Evolutionary conservation across 1,140 invertebrate genomes (phyloP), one percentile per base, ranked within the genome.

Genomic region (Brachionus plicatilis): DNA sequence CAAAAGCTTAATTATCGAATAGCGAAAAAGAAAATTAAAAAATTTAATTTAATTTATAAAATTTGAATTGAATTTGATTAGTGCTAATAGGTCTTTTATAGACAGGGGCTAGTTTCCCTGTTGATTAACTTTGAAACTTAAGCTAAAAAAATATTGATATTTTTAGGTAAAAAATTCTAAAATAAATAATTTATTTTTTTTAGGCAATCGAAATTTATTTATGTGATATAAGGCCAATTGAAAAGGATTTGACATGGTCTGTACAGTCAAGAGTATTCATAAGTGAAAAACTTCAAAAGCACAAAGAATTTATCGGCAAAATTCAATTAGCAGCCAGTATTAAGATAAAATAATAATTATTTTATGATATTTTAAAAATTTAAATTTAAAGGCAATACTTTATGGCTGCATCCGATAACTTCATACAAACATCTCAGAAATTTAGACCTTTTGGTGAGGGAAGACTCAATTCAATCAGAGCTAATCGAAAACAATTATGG

Each of bases 241-340:
- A 82, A 43, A 65, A 68, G 24, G 79, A 82, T 65, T 45, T 82
- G 5, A 9, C 37, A 17, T 82, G 79, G 79, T 82, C 79, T 14
- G 65, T 60, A 8, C 33, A 33, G 8, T 82, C 79, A 68, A 82
- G 43, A 41, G 37, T 65, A 33, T 82, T 82, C 27, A 20, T 82
- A 8, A 24, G 33, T 45, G 79, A 82, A 20, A 37, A 47, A 43
- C 53, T 82, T 5, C 60, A 24, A 60, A 41, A 45, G 24, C 37
- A 43, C 17, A 82, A 82, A 47, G 79, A 82, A n/a, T 82, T 82
- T 37, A 47, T 82, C 11, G 79, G 79, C 27, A 82, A 82, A 65
- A 82, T 82, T 65, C 79, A 82, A 27, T 29, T 82, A n/a, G 24
- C 20, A 20, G 79, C 53, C 8, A n/a, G 68, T 72, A 72, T 20